Base-by-base conservation (phyloP, 2,113 vertebrate species). In the Ophiodon elongatus region DNA sequence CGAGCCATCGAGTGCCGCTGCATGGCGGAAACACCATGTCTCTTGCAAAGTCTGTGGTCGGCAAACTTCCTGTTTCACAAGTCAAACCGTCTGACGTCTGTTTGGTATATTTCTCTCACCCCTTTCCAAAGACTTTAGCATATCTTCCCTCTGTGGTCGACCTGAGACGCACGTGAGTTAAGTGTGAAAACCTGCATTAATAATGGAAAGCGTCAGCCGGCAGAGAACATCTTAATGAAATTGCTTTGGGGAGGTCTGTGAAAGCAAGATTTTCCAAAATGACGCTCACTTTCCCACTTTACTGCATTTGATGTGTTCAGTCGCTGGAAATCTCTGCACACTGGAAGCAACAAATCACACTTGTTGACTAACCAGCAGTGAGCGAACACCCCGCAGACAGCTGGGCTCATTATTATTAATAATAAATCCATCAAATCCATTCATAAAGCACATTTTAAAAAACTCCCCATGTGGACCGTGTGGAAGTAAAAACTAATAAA, bases 51-150 rank as follows among this genome's bases (percentile, higher is more conserved):
- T 71, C 74, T 91, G 90, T 87, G 92, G 91, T 91, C 60, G 13
- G 87, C 87, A 45, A 15, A 33, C 81, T 91, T 93, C 92, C 92
- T 92, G 82, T 84, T 33, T 71, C 54, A 75, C 15, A 72, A 71
- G 11, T 41, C 57, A 77, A 43, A 60, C 31, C 0, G 78, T 83
- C 80, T 54, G 52, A 70, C 2, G 52, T 75, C 72, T 83, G 69
- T 21, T n/a, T n/a, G n/a, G n/a, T n/a, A n/a, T n/a, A n/a, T n/a
- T n/a, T n/a, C n/a, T n/a, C n/a, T n/a, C n/a, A 7, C 19, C 21
- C 11, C 1, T 4, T 0, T 33, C 8, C 2, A 63, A 80, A 68
- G 39, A 50, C 17, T 14, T 52, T 0, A 64, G 27, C 35, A 11
- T 79, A 25, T 66, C 63, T 68, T 2, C 41, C 39, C 25, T 7